Evolutionary conservation across 2,797 vertebrate genomes (phyloP).

Genomic region (Hypotaenidia okinawae): DNA sequence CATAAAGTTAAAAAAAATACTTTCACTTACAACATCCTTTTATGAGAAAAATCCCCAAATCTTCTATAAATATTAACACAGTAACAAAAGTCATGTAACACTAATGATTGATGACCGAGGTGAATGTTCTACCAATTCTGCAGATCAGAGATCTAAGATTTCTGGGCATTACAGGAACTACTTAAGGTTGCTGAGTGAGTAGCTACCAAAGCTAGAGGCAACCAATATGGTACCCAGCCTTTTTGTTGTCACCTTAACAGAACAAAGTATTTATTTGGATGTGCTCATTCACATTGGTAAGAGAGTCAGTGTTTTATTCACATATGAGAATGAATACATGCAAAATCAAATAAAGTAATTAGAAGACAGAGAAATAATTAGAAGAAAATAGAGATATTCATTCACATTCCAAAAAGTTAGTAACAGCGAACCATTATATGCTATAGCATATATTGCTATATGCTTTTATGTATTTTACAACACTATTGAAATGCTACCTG

Average conservation of each 20-base stretch:
- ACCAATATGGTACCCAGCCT: neutral
- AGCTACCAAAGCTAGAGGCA: neutral
- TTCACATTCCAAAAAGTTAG: neutral
- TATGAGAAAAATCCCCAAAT: neutral
- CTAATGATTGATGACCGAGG: neutral
- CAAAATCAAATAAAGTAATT: neutral
- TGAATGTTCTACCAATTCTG: neutral
- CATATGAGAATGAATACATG: neutral
- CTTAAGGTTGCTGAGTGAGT: neutral
- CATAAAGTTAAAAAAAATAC: neutral
- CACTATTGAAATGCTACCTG: neutral
- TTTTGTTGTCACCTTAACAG: neutral
- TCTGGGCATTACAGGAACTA: neutral
- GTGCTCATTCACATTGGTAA: neutral
- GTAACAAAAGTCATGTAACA: neutral
- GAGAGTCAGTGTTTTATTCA: neutral
- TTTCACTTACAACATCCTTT: neutral
- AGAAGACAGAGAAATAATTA: neutral
- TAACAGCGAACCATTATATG: neutral
- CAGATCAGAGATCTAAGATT: neutral
- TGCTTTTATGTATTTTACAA: neutral
- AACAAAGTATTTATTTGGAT: neutral
- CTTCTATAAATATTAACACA: neutral
- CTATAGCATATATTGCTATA: neutral
- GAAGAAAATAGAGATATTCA: neutral